Base-by-base conservation (phyloP, 2,888 invertebrate species). In the Caenorhabditis sulstoni region DNA sequence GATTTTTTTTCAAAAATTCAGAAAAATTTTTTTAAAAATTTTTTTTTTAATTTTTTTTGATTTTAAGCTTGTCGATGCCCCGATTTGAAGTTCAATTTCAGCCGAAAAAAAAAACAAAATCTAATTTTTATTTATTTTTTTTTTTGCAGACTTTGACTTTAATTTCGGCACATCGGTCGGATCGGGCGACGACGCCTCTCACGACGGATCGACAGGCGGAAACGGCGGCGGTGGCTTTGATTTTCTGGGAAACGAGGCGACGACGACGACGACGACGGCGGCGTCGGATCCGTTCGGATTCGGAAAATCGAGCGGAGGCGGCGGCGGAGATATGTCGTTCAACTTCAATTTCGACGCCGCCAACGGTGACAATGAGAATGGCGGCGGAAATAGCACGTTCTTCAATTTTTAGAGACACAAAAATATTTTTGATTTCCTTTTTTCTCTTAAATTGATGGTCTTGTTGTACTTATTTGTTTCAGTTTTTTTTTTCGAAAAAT, bases 241-340 rank as follows among this genome's bases (percentile, higher is more conserved):
- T 14, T 74, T 74, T 39, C 53, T 74, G 5, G 49, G 44, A 7
- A 52, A 58, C 9, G 65, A 52, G 23, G 59, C 16, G 59, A 3
- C 16, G 16, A 23, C 41, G 20, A 12, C 35, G 44, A 7, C 41
- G 7, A 29, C 29, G 29, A 29, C 29, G 29, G 29, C 29, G 29
- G 29, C 7, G 8, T 44, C 65, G 20, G 74, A 74, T 66, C 74
- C 74, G 11, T 74, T 74, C 16, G 74, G 74, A 9, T 74, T 74
- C 20, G 74, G 59, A 47, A 62, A 53, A n/a, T 23, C 65, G n/a
- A 49, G 23, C 14, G 23, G 20, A 1, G 59, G 37, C 12, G 74
- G 59, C 20, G 37, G 35, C 11, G 73, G 59, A 35, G 66, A 74
- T 45, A 50, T 52, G 50, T 66, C 74, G 18, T 74, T 74, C 50